Percentiles rank a stretch among this genome's conserved stretches.
Evolutionary conservation across 2,113 vertebrate genomes (phyloP).

Genomic region (Nyctibius bracteatus): DNA sequence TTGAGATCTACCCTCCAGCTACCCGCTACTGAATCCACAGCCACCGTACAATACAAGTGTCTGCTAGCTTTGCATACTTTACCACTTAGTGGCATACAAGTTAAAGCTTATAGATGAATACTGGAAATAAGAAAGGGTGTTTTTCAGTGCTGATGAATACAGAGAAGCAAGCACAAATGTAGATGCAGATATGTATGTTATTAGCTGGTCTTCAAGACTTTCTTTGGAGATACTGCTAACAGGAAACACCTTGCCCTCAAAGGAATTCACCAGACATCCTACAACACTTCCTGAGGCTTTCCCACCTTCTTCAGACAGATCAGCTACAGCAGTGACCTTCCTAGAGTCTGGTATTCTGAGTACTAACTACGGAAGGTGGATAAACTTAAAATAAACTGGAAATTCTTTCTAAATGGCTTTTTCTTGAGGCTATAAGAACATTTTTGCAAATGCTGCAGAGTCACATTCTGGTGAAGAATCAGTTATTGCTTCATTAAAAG

Average conservation of each 20-base stretch:
- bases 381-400: neutral
- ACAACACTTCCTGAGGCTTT: neutral
- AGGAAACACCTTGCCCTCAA: neutral
- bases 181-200: no score
- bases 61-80: neutral
- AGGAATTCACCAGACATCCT: neutral
- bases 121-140: neutral
- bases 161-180: neutral
- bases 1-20: neutral
- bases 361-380: neutral
- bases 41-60: neutral
- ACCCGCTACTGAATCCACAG: neutral
- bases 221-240: neutral
- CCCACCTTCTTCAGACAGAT: neutral
- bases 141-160: neutral
- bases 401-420: neutral
- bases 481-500: neutral
- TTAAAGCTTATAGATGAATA: neutral
- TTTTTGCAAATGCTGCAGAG: neutral
- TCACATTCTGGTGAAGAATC: neutral
- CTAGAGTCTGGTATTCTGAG: neutral
- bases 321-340: neutral
- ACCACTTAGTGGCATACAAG: neutral
- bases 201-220: neutral
- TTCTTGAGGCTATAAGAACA: neutral